A percentile compares a stretch with the other conserved stretches of the same genome.
phyloP scores from a whole-genome alignment of 2,113 vertebrate genomes.

The Aegotheles bennettii region DNA sequence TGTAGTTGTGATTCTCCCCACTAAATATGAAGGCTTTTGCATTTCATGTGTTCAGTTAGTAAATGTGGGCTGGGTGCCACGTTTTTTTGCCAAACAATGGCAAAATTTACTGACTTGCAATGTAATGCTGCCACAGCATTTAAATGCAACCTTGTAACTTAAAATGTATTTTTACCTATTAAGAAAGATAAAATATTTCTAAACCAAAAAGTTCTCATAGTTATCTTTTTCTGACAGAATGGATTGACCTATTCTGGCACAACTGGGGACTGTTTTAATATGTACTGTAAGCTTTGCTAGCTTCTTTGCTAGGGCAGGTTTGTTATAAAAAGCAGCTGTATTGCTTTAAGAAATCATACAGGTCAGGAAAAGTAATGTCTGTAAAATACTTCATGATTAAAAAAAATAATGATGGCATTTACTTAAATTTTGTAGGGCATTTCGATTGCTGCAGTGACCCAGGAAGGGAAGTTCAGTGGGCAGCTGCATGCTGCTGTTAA shows the following conservation, averaged over 20 bases:
- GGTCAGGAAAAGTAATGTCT: background rate
- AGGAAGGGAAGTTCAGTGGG: background rate
- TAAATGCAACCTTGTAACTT: background rate
- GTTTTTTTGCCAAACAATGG: background rate
- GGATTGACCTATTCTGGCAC: background rate
- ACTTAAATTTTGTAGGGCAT: background rate
- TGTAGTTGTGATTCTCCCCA: background rate
- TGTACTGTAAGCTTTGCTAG: background rate
- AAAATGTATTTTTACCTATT: background rate
- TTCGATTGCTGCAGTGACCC: background rate
- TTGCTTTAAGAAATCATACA: background rate
- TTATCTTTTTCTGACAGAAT: background rate
- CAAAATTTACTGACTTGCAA: background rate
- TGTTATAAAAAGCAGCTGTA: background rate
- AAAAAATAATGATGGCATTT: background rate
- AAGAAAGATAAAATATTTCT: conserved; percentile 7
- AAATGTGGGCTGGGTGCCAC: background rate
- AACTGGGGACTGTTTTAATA: background rate
- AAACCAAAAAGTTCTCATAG: background rate
- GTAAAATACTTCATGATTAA: background rate
- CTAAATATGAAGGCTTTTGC: background rate
- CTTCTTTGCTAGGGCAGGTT: background rate
- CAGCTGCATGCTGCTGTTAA: background rate
- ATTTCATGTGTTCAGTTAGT: background rate
- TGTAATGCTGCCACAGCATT: background rate